Base-by-base conservation (phyloP, 2,113 vertebrate genomes). In the Anhinga rufa region DNA sequence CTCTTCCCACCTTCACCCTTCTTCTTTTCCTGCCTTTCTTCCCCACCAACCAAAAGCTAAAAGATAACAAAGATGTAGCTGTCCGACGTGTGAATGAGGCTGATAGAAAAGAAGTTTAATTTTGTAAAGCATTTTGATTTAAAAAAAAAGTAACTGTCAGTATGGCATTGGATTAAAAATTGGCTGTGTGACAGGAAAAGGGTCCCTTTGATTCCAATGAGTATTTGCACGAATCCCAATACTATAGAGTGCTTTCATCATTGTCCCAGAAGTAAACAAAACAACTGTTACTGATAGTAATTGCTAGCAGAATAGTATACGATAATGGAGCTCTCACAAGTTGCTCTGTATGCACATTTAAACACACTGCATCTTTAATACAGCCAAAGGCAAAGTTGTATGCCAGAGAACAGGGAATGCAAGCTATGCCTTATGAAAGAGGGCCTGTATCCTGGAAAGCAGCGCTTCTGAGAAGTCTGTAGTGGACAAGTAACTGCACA, bases 401-500 rank as follows among this genome's bases (percentile, higher is more conserved):
- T 78, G 76, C 91, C 86, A 92, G 62, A 44, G 46, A 82, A 31
- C 72, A 60, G 86, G 91, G 93, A 95, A 36, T 64, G 42, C 57
- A 64, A 75, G 86, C 86, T 92, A 15, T 82, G 83, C 89, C 34
- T 78, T 84, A 95, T 95, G 93, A 95, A 95, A 94, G 93, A 52
- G 54, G 48, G 86, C 61, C 91, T 96, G 81, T 95, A 64, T 96
- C 89, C 86, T 95, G 74, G 93, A 84, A 91, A 86, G 93, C 81
- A 84, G 65, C 38, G 12, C 74, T 93, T 86, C 17, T 32, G 4
- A 32, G 57, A 54, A 68, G 77, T 12, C 51, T 55, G 64, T 31
- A 25, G 58, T 34, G 84, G 83, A 60, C 42, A 64, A 86, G 72
- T 42, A 86, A 58, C 64, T 66, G 55, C 62, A 68, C 22, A 14